Conservation (phyloP, 2,113 vertebrate genomes). For the Albula glossodonta region DNA sequence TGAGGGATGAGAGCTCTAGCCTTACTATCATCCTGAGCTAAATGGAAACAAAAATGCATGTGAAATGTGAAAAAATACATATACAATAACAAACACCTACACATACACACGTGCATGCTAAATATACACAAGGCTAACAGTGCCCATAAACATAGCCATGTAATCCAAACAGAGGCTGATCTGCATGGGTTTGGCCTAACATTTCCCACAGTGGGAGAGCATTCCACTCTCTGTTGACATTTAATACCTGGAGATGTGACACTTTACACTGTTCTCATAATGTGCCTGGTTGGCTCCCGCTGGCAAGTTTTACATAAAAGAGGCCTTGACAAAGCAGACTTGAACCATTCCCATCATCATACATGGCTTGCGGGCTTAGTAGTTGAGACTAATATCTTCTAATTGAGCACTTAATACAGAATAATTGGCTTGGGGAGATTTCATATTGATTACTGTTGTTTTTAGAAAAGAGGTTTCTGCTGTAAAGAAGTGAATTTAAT, state of each 20-base stretch:
- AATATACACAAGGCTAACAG: neutral
- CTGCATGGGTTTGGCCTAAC: neutral
- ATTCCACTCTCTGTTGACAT: neutral
- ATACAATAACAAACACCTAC: slow-evolving; percentile 2
- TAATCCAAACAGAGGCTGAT: neutral
- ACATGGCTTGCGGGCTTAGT: neutral
- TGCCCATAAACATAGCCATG: neutral
- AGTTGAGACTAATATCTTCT: slow-evolving; percentile 35
- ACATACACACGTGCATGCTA: neutral
- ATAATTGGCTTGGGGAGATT: slow-evolving; percentile 37
- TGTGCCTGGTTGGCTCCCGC: neutral
- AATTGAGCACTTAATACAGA: slow-evolving; percentile 26
- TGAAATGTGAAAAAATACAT: neutral
- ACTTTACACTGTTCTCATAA: neutral
- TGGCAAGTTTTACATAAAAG: neutral
- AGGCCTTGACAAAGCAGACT: neutral
- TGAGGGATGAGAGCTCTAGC: neutral
- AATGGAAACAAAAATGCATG: neutral
- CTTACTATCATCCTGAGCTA: neutral
- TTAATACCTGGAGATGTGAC: slow-evolving; percentile 5
- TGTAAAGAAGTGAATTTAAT: neutral
- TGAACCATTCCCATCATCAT: neutral
- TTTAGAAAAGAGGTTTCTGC: slow-evolving; percentile 22
- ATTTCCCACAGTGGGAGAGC: neutral
- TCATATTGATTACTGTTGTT: slow-evolving; percentile 33